Base-by-base conservation (phyloP, 2,888 invertebrate genomes). In the Oxycera nigricornis region DNA sequence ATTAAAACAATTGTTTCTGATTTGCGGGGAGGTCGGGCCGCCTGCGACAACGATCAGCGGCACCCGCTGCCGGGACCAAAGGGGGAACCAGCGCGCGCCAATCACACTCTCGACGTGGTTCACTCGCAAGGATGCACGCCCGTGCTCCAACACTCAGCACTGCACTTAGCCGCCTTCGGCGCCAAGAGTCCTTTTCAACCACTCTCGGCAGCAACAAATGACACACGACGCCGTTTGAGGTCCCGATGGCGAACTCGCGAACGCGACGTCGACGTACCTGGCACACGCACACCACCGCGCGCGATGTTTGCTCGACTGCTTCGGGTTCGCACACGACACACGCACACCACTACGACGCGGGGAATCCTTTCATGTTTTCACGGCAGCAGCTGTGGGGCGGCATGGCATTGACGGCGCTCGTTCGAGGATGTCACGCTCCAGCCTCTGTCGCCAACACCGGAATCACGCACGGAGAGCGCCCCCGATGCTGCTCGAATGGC, bases 291-390 rank as follows among this genome's bases (percentile, higher is more conserved):
- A 39, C 31, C 7, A 28, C 30, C 62, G 62, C 62, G 31, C 35
- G 35, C 24, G 28, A 30, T 65, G 28, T 39, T 30, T 24, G 20
- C 65, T 30, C 17, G 2, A 7, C 24, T 28, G 20, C 20, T 24
- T 22, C 30, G n/a, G 30, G 17, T 26, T n/a, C 11, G 2, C 24
- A 26, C 20, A 61, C 61, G 35, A n/a, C 2, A 65, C 65, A 14
- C 65, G 14, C 20, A 65, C 65, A 65, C 65, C 41, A 65, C 62
- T 65, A 65, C 22, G 24, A 65, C 39, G 20, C 65, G 41, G 65
- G 39, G 30, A 39, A 65, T 65, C 65, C 65, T 65, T 65, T 65
- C 24, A 31, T 61, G 39, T 22, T 24, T 65, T 17, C 41, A 20
- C 65, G 65, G 28, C 20, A 65, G 65, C 65, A 35, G 65, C n/a